A percentile compares a stretch with the other conserved stretches of the same genome.
Evolutionary conservation across 2,888 invertebrate genomes (phyloP).

Genomic region (Drosophila conformis): DNA sequence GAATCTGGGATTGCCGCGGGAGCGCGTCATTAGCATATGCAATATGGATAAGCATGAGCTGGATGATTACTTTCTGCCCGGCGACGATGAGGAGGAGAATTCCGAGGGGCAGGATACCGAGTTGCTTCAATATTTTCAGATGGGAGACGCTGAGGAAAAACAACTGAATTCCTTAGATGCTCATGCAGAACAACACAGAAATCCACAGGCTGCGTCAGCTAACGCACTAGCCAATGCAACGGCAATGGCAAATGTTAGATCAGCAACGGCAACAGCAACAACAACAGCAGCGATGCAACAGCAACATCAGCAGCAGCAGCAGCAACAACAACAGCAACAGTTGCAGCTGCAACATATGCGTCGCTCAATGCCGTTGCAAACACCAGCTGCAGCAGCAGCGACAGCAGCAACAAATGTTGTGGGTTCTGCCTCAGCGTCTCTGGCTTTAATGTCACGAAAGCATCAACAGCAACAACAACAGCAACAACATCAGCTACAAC

Average conservation of each 20-base stretch:
- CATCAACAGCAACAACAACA: conserved; percentile 80
- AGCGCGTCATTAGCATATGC: conserved; percentile 90
- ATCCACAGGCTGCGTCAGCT: conserved; percentile 74
- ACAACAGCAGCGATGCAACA: conserved; percentile 47
- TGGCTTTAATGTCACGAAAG: conserved; percentile 85
- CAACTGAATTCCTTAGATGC: conserved; percentile 83
- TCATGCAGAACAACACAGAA: conserved; percentile 78
- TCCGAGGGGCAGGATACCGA: conserved; percentile 94
- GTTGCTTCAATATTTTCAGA: conserved; percentile 91
- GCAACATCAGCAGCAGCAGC: conserved; percentile 35
- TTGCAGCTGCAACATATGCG: conserved; percentile 45
- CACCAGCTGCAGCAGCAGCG: conserved; percentile 24
- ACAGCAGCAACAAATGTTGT: conserved; percentile 67
- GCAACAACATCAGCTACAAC: conserved; percentile 51
- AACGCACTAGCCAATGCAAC: conserved; percentile 41
- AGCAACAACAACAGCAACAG: conserved; percentile 33
- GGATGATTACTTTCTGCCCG: conserved; percentile 89
- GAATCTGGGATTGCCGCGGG: conserved; percentile 87
- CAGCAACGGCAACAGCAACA: conserved; percentile 35
- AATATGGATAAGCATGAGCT: conserved; percentile 92
- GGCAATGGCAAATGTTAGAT: conserved; percentile 27
- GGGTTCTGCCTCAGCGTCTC: conserved; percentile 85
- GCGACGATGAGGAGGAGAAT: conserved; percentile 86
- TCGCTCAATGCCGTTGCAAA: conserved; percentile 47
- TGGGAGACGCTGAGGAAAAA: conserved; percentile 85